Conservation (phyloP, 37 sponge, comb jelly and placozoan genomes). For the Lycopodina hypogea region DNA sequence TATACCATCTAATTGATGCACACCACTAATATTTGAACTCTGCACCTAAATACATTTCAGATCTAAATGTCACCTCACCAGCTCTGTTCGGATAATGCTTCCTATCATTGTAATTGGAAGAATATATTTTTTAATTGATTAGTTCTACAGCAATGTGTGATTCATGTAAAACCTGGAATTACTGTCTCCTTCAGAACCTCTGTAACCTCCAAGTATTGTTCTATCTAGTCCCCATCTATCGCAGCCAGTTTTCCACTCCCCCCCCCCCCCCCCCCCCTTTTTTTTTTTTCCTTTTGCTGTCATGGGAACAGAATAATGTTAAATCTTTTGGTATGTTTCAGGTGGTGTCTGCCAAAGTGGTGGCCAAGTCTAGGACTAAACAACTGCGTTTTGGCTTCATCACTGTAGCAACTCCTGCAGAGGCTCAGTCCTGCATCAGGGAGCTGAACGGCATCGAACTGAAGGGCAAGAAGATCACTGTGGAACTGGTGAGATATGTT, state of each 20-base stretch:
- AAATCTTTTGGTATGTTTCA: not conserved
- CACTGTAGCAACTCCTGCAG: slow-evolving; percentile 47
- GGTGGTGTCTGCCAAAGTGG: slow-evolving; percentile 61
- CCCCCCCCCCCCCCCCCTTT: not conserved
- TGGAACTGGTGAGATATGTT: slow-evolving; percentile 55
- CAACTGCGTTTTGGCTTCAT: slow-evolving; percentile 53
- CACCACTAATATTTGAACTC: too few species aligned
- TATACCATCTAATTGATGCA: too few species aligned
- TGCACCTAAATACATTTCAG: too few species aligned
- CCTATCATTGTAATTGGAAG: not conserved
- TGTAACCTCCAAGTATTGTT: not conserved
- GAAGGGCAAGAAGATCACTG: slow-evolving; percentile 42
- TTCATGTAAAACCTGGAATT: too few species aligned
- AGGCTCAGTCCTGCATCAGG: slow-evolving; percentile 50
- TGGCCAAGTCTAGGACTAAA: slow-evolving; percentile 43
- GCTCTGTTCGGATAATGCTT: too few species aligned
- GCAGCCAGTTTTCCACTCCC: not conserved
- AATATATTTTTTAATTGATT: not conserved
- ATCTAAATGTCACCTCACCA: too few species aligned
- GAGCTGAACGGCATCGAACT: slow-evolving; percentile 51
- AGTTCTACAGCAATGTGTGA: too few species aligned
- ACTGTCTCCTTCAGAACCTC: not conserved
- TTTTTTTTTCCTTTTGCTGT: not conserved
- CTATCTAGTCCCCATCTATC: not conserved
- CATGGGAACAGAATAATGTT: too few species aligned